Evolutionary conservation across 2,113 vertebrate species (phyloP).

Genomic region (Chaenogobius annularis): DNA sequence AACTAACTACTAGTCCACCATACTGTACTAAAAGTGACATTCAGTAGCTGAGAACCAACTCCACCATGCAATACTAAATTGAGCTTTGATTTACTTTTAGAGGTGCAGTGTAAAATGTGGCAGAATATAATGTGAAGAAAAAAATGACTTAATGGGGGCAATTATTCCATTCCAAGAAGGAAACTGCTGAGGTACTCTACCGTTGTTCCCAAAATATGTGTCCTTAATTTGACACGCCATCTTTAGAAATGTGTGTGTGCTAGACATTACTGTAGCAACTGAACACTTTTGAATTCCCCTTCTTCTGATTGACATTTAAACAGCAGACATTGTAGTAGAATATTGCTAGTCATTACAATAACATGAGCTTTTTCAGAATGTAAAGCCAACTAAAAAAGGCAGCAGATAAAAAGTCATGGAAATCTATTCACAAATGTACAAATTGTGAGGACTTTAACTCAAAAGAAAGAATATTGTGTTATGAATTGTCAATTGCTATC

Average conservation of each 20-base stretch:
- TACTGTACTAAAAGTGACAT: not conserved
- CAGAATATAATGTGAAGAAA: not conserved
- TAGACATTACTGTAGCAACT: slow-evolving; percentile 1
- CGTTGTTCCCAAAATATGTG: slow-evolving; percentile 39
- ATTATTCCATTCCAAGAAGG: slow-evolving; percentile 24
- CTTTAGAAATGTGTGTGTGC: slow-evolving; percentile 1
- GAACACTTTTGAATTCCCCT: not conserved
- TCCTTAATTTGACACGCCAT: slow-evolving; percentile 33
- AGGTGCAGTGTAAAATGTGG: slow-evolving; percentile 7
- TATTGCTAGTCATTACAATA: not conserved
- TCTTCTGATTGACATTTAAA: not conserved
- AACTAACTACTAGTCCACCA: not conserved
- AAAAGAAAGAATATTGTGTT: not conserved
- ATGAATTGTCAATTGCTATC: not conserved
- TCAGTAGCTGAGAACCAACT: not conserved
- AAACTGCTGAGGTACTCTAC: slow-evolving; percentile 37
- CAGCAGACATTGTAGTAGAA: not conserved
- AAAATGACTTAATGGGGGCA: slow-evolving; percentile 46
- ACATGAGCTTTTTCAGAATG: not conserved
- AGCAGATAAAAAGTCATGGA: not conserved
- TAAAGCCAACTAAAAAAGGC: not conserved
- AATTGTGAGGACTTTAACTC: not conserved
- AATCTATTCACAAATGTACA: not conserved
- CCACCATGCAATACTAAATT: not conserved
- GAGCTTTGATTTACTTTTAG: not conserved